Percentiles rank a stretch among this genome's conserved stretches.
phyloP scores from a whole-genome alignment of 1,140 invertebrate genomes.

The Chrysoperla carnea region DNA sequence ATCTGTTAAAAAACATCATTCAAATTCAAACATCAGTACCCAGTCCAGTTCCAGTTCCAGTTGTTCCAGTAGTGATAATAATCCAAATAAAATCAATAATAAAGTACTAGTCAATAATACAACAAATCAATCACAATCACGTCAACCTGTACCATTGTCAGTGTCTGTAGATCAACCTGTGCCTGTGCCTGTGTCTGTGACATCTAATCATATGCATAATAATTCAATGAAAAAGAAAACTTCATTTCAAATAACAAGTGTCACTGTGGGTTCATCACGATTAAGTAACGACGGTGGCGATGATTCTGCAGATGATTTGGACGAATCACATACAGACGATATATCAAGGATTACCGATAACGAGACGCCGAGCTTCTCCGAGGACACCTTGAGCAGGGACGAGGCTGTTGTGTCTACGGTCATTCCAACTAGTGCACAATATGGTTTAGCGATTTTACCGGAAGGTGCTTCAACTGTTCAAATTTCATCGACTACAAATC shows the following conservation, averaged over 20 bases:
- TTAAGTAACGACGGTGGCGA: constrained; percentile 68
- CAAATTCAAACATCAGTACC: too few species aligned
- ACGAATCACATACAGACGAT: constrained; percentile 83
- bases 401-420: constrained; percentile 63
- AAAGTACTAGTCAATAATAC: too few species aligned
- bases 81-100: too few species aligned
- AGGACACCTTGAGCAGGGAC: constrained; percentile 67
- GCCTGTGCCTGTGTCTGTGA: too few species aligned
- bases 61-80: too few species aligned
- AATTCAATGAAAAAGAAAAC: constrained; percentile 49
- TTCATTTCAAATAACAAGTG: constrained; percentile 85
- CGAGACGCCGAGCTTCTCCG: constrained; percentile 69
- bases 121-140: too few species aligned
- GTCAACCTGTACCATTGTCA: too few species aligned
- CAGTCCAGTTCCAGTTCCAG: too few species aligned
- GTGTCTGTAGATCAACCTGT: too few species aligned
- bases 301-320: constrained; percentile 82
- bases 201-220: too few species aligned
- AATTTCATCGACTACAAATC: too few species aligned
- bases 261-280: constrained; percentile 34
- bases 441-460: constrained; percentile 60
- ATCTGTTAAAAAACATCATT: too few species aligned
- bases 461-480: constrained; percentile 24
- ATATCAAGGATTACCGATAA: constrained; percentile 67
- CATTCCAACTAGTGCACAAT: constrained; percentile 67